Percentiles rank a stretch among this genome's conserved stretches.
phyloP scores from a whole-genome alignment of 2,888 invertebrate genomes.

The Yponomeuta sedellus region DNA sequence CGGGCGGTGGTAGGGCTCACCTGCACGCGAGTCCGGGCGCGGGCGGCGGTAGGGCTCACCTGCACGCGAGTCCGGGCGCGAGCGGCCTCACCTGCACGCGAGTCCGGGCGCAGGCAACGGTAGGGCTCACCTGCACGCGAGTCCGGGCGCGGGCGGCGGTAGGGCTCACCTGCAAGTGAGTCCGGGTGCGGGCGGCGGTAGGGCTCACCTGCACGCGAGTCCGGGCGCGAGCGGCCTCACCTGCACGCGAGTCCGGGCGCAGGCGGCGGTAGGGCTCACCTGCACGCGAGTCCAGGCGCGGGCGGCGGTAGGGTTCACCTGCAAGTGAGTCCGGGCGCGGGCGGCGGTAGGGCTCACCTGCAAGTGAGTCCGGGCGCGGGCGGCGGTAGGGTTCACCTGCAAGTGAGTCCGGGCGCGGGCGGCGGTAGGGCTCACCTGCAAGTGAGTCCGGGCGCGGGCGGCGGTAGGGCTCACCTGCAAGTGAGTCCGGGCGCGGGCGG shows the following conservation, averaged over 20 bases:
- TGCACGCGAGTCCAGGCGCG: constrained; percentile 19
- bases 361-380: constrained; percentile 25
- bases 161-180: constrained; percentile 24
- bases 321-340: constrained; percentile 21
- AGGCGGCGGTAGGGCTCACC: constrained; percentile 20
- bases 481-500: constrained; percentile 21
- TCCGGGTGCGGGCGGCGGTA: constrained; percentile 28
- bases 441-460: not conserved
- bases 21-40: constrained; percentile 22
- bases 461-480: constrained; percentile 24
- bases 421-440: constrained; percentile 25
- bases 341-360: constrained; percentile 33
- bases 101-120: not conserved
- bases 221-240: constrained; percentile 23
- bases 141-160: not conserved
- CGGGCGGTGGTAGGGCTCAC: constrained; percentile 16
- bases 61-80: constrained; percentile 26
- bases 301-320: constrained; percentile 21
- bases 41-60: constrained; percentile 32
- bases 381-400: no score
- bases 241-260: constrained; percentile 21
- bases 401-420: no score
- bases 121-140: constrained; percentile 24
- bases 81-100: constrained; percentile 24
- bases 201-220: constrained; percentile 27